Conservation (phyloP, 2,797 vertebrate genomes). For the Echeneis naucrates region DNA sequence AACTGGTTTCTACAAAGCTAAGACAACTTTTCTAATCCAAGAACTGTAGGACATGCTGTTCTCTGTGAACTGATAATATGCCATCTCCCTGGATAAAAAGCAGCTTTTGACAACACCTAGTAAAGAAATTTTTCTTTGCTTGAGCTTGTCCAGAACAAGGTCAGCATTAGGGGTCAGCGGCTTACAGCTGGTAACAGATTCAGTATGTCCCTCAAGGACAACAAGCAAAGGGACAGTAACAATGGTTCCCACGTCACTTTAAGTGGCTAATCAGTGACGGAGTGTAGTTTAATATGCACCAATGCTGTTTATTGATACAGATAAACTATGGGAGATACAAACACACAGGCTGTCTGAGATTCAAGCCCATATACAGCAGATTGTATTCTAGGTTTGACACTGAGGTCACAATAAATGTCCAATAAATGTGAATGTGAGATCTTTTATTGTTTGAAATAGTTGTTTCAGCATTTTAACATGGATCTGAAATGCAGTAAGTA, state of each 20-base stretch:
- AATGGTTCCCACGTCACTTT: conserved; percentile 8
- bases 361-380: neutral
- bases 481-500: conserved; percentile 4
- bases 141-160: conserved; percentile 7
- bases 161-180: conserved; percentile 3
- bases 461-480: conserved; percentile 9
- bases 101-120: conserved; percentile 16
- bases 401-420: too few relatives aligned
- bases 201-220: conserved; percentile 31
- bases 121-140: neutral
- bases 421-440: too few relatives aligned
- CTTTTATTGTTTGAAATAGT: neutral
- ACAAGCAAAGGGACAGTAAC: neutral
- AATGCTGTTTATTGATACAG: too few relatives aligned
- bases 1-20: conserved; percentile 27
- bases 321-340: neutral
- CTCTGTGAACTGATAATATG: conserved; percentile 19
- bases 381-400: neutral
- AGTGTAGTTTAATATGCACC: neutral
- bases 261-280: conserved; percentile 4
- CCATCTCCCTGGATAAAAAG: conserved; percentile 19
- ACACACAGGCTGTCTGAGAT: neutral
- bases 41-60: conserved; percentile 17
- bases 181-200: conserved; percentile 20
- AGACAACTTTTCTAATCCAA: conserved; percentile 39